Conservation (phyloP, 2,113 vertebrate species). For the Enhydra lutris region DNA sequence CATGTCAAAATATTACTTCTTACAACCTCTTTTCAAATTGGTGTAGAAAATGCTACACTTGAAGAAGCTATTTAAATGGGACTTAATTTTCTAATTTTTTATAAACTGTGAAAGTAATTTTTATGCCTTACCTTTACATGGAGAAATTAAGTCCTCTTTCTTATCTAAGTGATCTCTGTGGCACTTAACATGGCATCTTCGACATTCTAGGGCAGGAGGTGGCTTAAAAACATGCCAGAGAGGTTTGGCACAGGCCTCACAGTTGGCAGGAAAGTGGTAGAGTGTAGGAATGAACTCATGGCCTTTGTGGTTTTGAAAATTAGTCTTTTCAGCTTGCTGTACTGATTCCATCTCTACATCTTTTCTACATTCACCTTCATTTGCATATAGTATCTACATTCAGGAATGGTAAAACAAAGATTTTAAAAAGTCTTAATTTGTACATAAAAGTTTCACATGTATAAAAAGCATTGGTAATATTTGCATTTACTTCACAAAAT, state of each 20-base stretch:
- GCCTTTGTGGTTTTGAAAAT: slow-evolving; percentile 97
- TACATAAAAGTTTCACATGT: slow-evolving; percentile 27
- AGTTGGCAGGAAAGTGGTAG: slow-evolving; percentile 98
- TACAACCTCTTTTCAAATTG: slow-evolving; percentile 9
- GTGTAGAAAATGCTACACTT: neutral
- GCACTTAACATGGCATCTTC: slow-evolving; percentile 98
- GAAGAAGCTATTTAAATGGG: neutral
- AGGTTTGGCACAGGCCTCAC: slow-evolving; percentile 98
- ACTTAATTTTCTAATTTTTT: slow-evolving; percentile 29
- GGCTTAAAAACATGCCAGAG: slow-evolving; percentile 99
- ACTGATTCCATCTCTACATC: slow-evolving; percentile 92
- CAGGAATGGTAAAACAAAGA: slow-evolving; percentile 32
- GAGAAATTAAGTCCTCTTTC: slow-evolving; percentile 97
- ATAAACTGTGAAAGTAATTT: neutral
- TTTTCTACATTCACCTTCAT: slow-evolving; percentile 98
- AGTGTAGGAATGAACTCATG: slow-evolving; percentile 99
- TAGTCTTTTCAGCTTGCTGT: slow-evolving; percentile 94
- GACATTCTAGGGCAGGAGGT: slow-evolving; percentile 95
- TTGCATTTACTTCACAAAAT: neutral
- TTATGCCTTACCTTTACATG: slow-evolving; percentile 94
- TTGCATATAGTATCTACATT: slow-evolving; percentile 96
- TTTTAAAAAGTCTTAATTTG: slow-evolving; percentile 20
- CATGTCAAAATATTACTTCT: neutral
- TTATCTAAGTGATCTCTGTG: slow-evolving; percentile 98
- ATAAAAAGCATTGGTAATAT: neutral